phyloP scores from a whole-genome alignment of 2,797 vertebrate species.

The Pseudochaenichthys georgianus region DNA sequence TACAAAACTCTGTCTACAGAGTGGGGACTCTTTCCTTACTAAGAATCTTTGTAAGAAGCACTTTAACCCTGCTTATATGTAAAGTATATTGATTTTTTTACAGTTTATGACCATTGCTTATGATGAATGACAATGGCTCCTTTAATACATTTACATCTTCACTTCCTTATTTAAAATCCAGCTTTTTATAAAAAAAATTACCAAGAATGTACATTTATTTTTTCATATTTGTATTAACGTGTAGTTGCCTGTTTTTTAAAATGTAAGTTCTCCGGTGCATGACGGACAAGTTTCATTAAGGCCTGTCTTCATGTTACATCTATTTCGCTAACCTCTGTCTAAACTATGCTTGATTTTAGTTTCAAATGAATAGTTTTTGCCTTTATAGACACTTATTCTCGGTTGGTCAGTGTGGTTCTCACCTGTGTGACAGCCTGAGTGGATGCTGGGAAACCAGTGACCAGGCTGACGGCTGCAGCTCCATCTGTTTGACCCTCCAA shows the following conservation, averaged over 20 bases:
- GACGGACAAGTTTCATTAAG: no score
- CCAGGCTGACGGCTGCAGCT: conserved; percentile 91
- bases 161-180: no score
- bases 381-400: neutral
- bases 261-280: no score
- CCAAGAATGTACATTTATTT: no score
- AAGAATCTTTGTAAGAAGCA: neutral
- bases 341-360: neutral
- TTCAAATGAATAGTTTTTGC: neutral
- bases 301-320: neutral
- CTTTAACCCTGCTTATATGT: neutral
- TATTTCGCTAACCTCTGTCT: neutral
- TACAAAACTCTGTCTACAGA: neutral
- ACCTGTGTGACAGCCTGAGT: conserved; percentile 88
- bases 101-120: no score
- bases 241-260: no score
- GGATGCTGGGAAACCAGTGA: conserved; percentile 90
- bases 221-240: no score
- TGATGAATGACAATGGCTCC: no score
- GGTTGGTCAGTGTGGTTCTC: conserved; percentile 13
- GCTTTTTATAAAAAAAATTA: no score
- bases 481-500: conserved; percentile 92
- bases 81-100: no score
- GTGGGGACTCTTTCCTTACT: no score
- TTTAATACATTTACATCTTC: no score